Base-by-base conservation (phyloP, 2,888 invertebrate genomes). In the Archaeoteleia sp. region DNA sequence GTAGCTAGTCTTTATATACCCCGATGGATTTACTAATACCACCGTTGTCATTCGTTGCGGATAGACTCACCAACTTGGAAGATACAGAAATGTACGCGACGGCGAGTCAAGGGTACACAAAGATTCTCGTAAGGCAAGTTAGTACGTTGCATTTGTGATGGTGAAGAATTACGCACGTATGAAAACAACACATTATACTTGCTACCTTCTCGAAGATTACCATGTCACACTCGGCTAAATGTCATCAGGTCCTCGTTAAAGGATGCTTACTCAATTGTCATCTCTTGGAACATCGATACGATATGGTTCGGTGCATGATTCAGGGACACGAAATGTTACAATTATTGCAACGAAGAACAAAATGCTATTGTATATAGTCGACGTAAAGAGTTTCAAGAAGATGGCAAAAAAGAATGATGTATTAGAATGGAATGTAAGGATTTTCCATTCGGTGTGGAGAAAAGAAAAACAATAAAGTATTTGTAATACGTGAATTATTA, bases 171-270 rank as follows among this genome's bases (percentile, higher is more conserved):
- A 66, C 53, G 61, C 60, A 63, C 39, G 57, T 55, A 67, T 63
- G 45, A 60, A 70, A 70, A 66, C 70, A 70, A 67, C 60, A 66
- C 62, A 58, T 63, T 49, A 67, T 58, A 67, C 42, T 35, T 29
- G 43, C 51, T 61, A 34, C 48, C 62, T 53, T 54, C 62, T 39
- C 37, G 12, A 29, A 66, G 70, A 70, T 70, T 61, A 67, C 40
- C 60, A 46, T 60, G 70, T 67, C 55, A 51, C 51, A 67, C 63
- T 70, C 62, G 68, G 78, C 72, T 83, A 83, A 83, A 83, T 83
- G 83, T 83, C 83, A 83, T 78, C 81, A 74, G 78, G 82, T 81
- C 76, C 77, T 74, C 60, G 76, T 72, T 79, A 72, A 74, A 78
- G 76, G 73, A 70, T 60, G 35, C 66, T 66, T 58, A 58, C 66